These are phyloP conservation scores for Electrophaes corylata DNA, from an alignment of 2,888 invertebrate genomes.

Conservation along the genomic window DNA sequence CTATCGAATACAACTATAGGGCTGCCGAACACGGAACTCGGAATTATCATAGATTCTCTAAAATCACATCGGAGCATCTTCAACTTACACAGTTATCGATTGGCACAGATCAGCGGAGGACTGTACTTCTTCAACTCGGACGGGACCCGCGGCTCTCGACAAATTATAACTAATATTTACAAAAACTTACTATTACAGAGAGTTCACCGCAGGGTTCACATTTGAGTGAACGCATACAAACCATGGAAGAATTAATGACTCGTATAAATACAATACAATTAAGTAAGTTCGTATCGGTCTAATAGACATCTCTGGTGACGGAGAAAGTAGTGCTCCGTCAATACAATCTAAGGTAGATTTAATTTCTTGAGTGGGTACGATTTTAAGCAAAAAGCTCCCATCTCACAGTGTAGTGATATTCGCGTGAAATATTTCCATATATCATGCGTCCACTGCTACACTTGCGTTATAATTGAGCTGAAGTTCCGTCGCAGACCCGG, in stretches of 20 bases:
- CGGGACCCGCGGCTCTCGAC: slow-evolving; percentile 20
- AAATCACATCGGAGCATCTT: slow-evolving; percentile 49
- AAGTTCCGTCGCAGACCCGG: slow-evolving; percentile 8
- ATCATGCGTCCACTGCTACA: slow-evolving; percentile 1
- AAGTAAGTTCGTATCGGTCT: neutral
- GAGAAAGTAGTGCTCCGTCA: neutral
- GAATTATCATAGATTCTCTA: slow-evolving; percentile 40
- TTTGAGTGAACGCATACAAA: neutral
- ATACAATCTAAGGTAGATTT: neutral
- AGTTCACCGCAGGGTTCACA: slow-evolving; percentile 27
- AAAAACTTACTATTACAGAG: slow-evolving; percentile 35
- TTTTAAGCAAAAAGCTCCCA: neutral
- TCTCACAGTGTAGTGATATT: neutral
- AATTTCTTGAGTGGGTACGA: neutral
- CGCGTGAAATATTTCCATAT: neutral
- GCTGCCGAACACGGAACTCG: slow-evolving; percentile 45
- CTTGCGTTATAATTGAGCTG: slow-evolving; percentile 22
- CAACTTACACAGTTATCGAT: slow-evolving; percentile 31
- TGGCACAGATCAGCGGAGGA: slow-evolving; percentile 51
- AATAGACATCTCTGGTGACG: neutral
- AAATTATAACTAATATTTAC: slow-evolving; percentile 28
- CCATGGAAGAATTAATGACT: slow-evolving; percentile 1
- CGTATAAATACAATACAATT: neutral
- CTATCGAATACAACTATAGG: slow-evolving; percentile 57
- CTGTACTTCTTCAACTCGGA: too few species aligned